Percentiles rank a stretch among this genome's conserved stretches.
Conservation (phyloP, 2,888 invertebrate genomes). For the Chorisops tibialis region DNA sequence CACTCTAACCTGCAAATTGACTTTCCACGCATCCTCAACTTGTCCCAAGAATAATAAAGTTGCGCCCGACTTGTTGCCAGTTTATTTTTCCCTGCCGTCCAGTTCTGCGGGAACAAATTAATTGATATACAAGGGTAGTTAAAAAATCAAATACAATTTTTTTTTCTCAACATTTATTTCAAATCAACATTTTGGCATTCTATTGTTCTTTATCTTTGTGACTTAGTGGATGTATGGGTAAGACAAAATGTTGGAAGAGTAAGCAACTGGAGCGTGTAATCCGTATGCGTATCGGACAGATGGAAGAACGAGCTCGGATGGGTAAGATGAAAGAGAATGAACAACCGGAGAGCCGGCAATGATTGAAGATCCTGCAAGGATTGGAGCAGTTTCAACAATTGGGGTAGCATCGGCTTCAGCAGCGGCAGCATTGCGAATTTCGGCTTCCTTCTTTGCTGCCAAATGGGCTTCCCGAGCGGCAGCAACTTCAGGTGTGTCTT, state of each 20-base stretch:
- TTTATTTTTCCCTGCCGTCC: too few species aligned
- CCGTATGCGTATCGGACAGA: conserved; percentile 11
- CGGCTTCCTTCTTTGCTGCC: conserved; percentile 26
- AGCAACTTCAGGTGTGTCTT: conserved; percentile 43
- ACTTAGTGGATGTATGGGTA: conserved; percentile 14
- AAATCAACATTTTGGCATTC: conserved; percentile 17
- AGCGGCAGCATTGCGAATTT: conserved; percentile 24
- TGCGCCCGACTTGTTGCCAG: too few species aligned
- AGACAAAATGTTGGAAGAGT: neutral
- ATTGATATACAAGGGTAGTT: neutral
- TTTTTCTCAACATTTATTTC: conserved; percentile 18
- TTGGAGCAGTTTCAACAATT: conserved; percentile 4
- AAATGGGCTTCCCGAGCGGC: conserved; percentile 28
- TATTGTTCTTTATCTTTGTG: neutral
- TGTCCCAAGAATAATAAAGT: too few species aligned
- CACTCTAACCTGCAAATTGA: too few species aligned
- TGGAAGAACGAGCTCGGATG: conserved; percentile 1
- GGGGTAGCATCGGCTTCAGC: conserved; percentile 28
- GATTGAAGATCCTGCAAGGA: neutral
- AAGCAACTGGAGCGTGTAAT: conserved; percentile 4
- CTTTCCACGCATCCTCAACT: too few species aligned
- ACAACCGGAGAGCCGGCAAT: neutral
- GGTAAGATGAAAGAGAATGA: neutral
- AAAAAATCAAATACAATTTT: neutral
- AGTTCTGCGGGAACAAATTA: too few species aligned